Evolutionary conservation across 2,888 invertebrate species (phyloP).

Genomic region (Biston betularia): DNA sequence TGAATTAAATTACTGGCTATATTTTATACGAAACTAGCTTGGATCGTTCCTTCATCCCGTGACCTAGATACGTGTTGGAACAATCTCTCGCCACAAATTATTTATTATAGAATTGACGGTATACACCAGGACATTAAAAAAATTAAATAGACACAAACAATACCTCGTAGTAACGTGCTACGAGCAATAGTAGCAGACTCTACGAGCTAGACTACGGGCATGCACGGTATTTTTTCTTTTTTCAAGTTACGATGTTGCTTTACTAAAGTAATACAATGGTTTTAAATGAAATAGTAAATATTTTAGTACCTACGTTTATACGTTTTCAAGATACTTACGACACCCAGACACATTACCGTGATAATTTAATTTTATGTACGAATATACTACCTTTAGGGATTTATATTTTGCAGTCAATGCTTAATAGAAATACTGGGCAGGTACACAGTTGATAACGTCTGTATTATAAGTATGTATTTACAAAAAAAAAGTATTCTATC

Average conservation of each 20-base stretch:
- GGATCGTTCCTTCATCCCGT: constrained; percentile 50
- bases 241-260: constrained; percentile 7
- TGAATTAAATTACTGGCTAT: constrained; percentile 5
- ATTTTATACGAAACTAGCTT: neutral
- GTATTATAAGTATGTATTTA: too few species aligned
- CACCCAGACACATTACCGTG: constrained; percentile 28
- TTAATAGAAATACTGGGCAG: too few species aligned
- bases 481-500: too few species aligned
- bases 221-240: too few species aligned
- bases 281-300: constrained; percentile 31
- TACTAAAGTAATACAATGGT: constrained; percentile 22
- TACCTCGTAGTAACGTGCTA: constrained; percentile 27
- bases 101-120: constrained; percentile 36
- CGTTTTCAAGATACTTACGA: constrained; percentile 10
- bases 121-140: constrained; percentile 38
- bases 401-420: constrained; percentile 8
- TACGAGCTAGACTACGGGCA: constrained; percentile 1
- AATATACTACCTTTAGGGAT: constrained; percentile 5
- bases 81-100: constrained; percentile 37
- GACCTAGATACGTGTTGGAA: constrained; percentile 68
- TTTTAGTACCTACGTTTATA: constrained; percentile 20
- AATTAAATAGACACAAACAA: constrained; percentile 1
- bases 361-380: constrained; percentile 31
- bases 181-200: constrained; percentile 16
- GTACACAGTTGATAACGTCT: too few species aligned